These are phyloP conservation scores for Ichneumoninae sp. DNA, from an alignment of 2,888 invertebrate genomes.

Conservation along the genomic window DNA sequence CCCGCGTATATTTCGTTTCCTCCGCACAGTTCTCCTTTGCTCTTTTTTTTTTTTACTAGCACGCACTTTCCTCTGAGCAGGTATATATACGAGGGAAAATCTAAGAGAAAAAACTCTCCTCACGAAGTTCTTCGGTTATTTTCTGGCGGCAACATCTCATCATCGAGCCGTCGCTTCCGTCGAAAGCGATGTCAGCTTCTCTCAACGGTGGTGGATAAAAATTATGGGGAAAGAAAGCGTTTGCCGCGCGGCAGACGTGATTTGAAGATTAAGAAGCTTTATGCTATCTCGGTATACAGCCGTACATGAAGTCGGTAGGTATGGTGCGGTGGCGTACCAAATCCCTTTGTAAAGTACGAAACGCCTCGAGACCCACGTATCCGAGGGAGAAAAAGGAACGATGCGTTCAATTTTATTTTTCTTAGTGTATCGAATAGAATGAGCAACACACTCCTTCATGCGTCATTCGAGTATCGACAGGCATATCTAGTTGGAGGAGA, in stretches of 20 bases:
- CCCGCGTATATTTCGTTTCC: constrained; percentile 20
- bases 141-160: constrained; percentile 39
- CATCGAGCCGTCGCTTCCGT: constrained; percentile 17
- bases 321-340: not conserved
- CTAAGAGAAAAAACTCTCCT: constrained; percentile 16
- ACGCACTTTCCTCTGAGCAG: constrained; percentile 16
- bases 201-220: constrained; percentile 27
- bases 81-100: not conserved
- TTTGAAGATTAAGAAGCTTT: constrained; percentile 49
- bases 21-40: not conserved
- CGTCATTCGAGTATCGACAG: not conserved
- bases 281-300: not conserved
- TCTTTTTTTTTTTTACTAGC: not conserved
- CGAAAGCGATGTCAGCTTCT: constrained; percentile 28
- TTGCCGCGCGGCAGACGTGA: constrained; percentile 51
- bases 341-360: constrained; percentile 7
- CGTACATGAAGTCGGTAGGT: not conserved
- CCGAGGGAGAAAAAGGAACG: not conserved
- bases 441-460: not conserved
- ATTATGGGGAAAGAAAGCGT: constrained; percentile 29
- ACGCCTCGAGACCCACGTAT: not conserved
- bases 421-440: constrained; percentile 1
- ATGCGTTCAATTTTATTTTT: constrained; percentile 27
- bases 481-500: not conserved
- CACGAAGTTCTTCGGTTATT: constrained; percentile 33